Evolutionary conservation across 2,888 invertebrate species (phyloP), one percentile per base, ranked within the genome.

Genomic region (Ectemnius continuus): DNA sequence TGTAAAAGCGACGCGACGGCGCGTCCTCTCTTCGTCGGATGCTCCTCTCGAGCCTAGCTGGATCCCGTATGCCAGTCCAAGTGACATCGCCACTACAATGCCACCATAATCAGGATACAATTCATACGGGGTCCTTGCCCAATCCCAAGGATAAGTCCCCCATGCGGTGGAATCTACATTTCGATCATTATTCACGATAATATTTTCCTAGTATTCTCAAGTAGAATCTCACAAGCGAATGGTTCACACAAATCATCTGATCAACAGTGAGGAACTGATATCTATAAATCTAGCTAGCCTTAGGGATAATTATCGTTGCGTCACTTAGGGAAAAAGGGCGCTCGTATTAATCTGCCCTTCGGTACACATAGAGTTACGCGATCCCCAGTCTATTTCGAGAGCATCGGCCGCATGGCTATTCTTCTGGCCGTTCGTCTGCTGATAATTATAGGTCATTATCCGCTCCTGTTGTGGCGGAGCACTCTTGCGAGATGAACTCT

Each of bases 371-470:
- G 36, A 61, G 57, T 76, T 68, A 47, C 18, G 18, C 47, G 23
- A 61, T 52, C 36, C 23, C 60, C 26, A 26, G 59, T 18, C 45
- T 78, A 79, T 82, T 82, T 76, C 66, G 28, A 62, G 67, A 61
- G 23, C n/a, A 18, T 26, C 23, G 8, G 36, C 28, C 68, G 69
- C 61, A 14, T 47, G n/a, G 59, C 56, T 67, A 58, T 52, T 23
- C n/a, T 36, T 46, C 48, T 58, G 23, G 57, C 66, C 57, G 61
- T 66, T 64, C 60, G n/a, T 64, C 56, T 69, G 46, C 18, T 23
- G 73, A 84, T 83, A 83, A 83, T 83, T 83, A 84, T 84, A 84
- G 83, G 80, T 74, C 71, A 82, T 84, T 84, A 82, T 80, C 75
- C 59, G 69, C 48, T 52, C 70, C 67, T 67, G 68, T 72, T 73